phyloP scores from a whole-genome alignment of 92 coral and sea anemone species.

The Epizoanthus stellaris region DNA sequence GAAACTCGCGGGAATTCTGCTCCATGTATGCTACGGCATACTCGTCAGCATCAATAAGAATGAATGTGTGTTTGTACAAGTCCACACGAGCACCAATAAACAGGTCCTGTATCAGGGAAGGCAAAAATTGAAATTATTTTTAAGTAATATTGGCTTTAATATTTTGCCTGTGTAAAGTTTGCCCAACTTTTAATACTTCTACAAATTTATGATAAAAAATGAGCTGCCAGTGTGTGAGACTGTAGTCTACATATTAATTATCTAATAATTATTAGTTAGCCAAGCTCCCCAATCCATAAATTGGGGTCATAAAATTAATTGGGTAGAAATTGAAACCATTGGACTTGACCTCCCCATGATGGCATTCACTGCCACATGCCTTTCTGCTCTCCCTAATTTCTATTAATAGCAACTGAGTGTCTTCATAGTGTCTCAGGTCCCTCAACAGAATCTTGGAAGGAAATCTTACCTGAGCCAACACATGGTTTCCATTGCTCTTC shows the following conservation, averaged over 20 bases:
- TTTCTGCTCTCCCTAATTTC: neutral
- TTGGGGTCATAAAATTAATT: no score
- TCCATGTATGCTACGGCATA: conserved; percentile 97
- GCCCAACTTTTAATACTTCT: neutral
- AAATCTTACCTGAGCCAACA: conserved; percentile 75
- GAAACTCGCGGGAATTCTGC: conserved; percentile 81
- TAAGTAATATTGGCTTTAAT: neutral
- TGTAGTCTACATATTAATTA: no score
- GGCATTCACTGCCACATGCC: neutral
- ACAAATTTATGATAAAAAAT: neutral
- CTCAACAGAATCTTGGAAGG: neutral
- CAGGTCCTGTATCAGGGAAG: conserved; percentile 67
- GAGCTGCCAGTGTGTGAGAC: no score
- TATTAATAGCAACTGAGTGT: neutral
- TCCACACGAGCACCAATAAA: conserved; percentile 90
- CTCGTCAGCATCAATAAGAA: conserved; percentile 96
- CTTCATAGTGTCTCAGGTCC: neutral
- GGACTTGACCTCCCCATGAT: neutral
- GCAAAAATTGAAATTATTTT: neutral
- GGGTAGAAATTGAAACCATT: no score
- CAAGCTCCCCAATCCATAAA: no score
- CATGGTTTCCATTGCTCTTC: conserved; percentile 74
- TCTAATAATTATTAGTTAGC: no score
- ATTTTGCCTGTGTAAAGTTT: no score
- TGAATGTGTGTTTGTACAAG: conserved; percentile 85